A percentile compares a stretch with the other conserved stretches of the same genome.
phyloP scores from a whole-genome alignment of 2,797 vertebrate species.

The Alauda arvensis region DNA sequence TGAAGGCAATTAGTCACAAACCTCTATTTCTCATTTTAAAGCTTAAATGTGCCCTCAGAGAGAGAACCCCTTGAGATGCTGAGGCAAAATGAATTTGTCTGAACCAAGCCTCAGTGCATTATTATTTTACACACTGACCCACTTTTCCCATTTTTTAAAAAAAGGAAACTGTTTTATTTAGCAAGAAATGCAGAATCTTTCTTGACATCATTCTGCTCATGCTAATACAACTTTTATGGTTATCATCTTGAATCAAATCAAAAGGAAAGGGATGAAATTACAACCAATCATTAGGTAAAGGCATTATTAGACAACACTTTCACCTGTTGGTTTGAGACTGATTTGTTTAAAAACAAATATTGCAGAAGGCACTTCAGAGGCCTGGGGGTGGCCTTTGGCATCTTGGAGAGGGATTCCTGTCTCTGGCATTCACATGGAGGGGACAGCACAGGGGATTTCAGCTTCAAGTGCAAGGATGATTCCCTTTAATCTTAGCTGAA shows the following conservation, averaged over 20 bases:
- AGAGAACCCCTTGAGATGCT: not conserved
- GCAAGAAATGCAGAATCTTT: not conserved
- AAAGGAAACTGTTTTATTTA: not conserved
- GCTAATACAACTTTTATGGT: not conserved
- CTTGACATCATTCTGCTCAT: not conserved
- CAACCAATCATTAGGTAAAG: not conserved
- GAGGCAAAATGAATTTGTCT: not conserved
- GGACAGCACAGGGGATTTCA: not conserved
- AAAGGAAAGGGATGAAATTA: not conserved
- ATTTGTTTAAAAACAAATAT: not conserved
- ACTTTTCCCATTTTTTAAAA: not conserved
- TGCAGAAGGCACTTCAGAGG: not conserved
- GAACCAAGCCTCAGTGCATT: not conserved
- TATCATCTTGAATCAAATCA: not conserved
- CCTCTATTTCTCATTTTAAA: not conserved
- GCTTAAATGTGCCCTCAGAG: not conserved
- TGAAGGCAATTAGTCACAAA: constrained; percentile 17
- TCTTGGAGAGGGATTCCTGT: not conserved
- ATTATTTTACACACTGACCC: not conserved
- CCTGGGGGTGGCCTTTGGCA: not conserved
- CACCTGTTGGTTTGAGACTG: not conserved
- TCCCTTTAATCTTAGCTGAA: not conserved
- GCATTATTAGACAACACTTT: not conserved
- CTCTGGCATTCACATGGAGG: not conserved
- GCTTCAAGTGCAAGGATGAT: not conserved